Conservation (phyloP, 1,140 invertebrate species). For the Drosophila takahashii region DNA sequence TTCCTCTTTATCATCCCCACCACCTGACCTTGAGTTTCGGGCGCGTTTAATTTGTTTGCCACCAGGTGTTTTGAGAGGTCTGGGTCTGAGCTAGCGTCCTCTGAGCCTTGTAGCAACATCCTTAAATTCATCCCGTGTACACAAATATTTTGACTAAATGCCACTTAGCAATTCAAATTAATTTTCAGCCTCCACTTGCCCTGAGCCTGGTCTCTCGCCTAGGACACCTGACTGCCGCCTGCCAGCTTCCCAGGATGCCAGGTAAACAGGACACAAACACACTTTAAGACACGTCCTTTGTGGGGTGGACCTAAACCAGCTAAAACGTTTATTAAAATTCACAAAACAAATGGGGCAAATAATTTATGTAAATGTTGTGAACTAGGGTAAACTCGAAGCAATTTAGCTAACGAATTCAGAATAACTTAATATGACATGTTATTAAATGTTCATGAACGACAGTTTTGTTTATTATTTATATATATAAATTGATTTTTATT, state of each 20-base stretch:
- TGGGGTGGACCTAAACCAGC: slow-evolving; percentile 14
- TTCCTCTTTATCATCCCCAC: not conserved
- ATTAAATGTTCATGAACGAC: not conserved
- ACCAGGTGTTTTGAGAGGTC: not conserved
- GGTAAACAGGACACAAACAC: slow-evolving; percentile 35
- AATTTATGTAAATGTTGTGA: not conserved
- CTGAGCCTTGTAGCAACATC: slow-evolving; percentile 8
- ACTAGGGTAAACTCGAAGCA: not conserved
- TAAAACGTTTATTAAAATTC: not conserved
- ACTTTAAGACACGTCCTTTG: slow-evolving; percentile 3
- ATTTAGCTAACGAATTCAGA: too few species aligned
- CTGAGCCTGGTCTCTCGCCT: slow-evolving; percentile 26
- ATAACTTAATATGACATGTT: not conserved
- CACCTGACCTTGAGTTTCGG: slow-evolving; percentile 34
- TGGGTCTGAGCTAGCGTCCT: not conserved
- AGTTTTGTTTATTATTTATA: too few species aligned
- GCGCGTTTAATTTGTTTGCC: slow-evolving; percentile 31
- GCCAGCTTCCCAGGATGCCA: slow-evolving; percentile 45
- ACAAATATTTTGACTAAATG: slow-evolving; percentile 67
- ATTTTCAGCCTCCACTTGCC: slow-evolving; percentile 32
- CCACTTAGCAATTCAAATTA: slow-evolving; percentile 72
- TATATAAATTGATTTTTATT: too few species aligned
- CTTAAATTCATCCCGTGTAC: slow-evolving; percentile 37
- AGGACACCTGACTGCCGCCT: slow-evolving; percentile 47
- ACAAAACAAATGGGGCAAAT: not conserved